phyloP scores from a whole-genome alignment of 2,888 invertebrate species.

The Asteroscopus sphinx region DNA sequence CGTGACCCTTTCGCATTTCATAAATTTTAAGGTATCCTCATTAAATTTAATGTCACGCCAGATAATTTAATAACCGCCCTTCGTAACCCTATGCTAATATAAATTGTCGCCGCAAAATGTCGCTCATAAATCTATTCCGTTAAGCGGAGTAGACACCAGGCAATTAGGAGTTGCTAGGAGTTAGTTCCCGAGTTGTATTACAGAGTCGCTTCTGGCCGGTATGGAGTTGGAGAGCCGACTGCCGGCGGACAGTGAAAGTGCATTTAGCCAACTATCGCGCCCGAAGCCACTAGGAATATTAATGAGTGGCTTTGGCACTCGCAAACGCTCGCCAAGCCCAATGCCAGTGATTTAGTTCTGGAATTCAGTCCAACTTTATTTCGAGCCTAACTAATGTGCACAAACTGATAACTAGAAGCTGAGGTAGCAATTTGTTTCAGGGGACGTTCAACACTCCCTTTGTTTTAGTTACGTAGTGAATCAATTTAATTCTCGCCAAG shows the following conservation, averaged over 20 bases:
- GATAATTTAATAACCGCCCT: conserved; percentile 67
- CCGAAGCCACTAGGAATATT: conserved; percentile 79
- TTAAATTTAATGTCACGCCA: conserved; percentile 62
- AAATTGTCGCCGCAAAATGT: conserved; percentile 68
- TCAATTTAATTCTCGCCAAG: conserved; percentile 37
- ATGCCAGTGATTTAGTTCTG: conserved; percentile 55
- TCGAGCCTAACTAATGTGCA: conserved; percentile 50
- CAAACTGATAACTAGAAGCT: conserved; percentile 32
- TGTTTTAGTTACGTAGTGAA: conserved; percentile 42
- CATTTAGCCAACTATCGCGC: conserved; percentile 78
- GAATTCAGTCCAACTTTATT: conserved; percentile 56
- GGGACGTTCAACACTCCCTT: conserved; percentile 37
- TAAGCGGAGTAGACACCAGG: conserved; percentile 70
- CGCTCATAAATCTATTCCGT: conserved; percentile 75
- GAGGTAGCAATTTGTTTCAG: conserved; percentile 36
- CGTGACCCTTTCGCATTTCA: conserved; percentile 31
- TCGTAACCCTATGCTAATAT: conserved; percentile 62
- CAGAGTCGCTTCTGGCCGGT: conserved; percentile 65
- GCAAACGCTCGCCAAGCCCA: conserved; percentile 55
- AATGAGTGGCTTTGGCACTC: conserved; percentile 69
- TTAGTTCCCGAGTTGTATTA: conserved; percentile 67
- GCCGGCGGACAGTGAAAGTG: conserved; percentile 79
- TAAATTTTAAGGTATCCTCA: conserved; percentile 48
- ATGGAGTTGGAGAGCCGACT: conserved; percentile 60
- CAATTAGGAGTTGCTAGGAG: conserved; percentile 64